phyloP scores from a whole-genome alignment of 2,113 vertebrate genomes.

The Xenopus laevis region DNA sequence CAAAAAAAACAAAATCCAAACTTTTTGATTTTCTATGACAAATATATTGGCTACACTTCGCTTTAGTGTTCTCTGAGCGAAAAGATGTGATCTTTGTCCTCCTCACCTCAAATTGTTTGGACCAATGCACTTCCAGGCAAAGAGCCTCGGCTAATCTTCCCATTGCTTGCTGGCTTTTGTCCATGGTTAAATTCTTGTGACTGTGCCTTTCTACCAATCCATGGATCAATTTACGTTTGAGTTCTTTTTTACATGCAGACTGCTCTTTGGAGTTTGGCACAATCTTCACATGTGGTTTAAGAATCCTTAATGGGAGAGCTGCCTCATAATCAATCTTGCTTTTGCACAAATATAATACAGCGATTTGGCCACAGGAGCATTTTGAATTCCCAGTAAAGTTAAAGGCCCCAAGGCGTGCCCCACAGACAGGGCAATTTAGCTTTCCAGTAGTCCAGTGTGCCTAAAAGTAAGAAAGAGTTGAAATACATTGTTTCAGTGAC shows the following conservation, averaged over 20 bases:
- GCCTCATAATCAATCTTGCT: slow-evolving; percentile 69
- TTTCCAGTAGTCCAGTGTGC: slow-evolving; percentile 74
- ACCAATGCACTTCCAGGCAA: slow-evolving; percentile 61
- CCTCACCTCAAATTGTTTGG: slow-evolving; percentile 15
- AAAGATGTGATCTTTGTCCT: no score
- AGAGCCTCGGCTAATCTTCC: slow-evolving; percentile 64
- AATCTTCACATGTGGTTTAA: slow-evolving; percentile 57
- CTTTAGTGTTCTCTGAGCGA: no score
- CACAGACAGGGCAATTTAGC: slow-evolving; percentile 76
- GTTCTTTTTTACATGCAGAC: slow-evolving; percentile 49
- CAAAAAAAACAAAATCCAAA: slow-evolving; percentile 63
- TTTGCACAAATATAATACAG: slow-evolving; percentile 72
- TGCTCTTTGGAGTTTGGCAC: slow-evolving; percentile 48
- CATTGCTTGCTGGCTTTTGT: slow-evolving; percentile 46
- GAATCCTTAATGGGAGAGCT: slow-evolving; percentile 52
- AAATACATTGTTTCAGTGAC: slow-evolving; percentile 53
- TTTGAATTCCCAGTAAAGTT: slow-evolving; percentile 78
- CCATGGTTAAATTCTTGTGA: slow-evolving; percentile 46
- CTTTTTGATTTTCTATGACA: slow-evolving; percentile 65
- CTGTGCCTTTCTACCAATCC: slow-evolving; percentile 40
- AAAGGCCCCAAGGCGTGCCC: slow-evolving; percentile 60
- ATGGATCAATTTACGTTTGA: slow-evolving; percentile 44
- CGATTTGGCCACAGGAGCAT: slow-evolving; percentile 71
- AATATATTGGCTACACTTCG: no score
- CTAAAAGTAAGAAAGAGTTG: slow-evolving; percentile 70